Evolutionary conservation across 2,888 invertebrate genomes (phyloP), one percentile per base, ranked within the genome.

Genomic region (Drosophila siamana): DNA sequence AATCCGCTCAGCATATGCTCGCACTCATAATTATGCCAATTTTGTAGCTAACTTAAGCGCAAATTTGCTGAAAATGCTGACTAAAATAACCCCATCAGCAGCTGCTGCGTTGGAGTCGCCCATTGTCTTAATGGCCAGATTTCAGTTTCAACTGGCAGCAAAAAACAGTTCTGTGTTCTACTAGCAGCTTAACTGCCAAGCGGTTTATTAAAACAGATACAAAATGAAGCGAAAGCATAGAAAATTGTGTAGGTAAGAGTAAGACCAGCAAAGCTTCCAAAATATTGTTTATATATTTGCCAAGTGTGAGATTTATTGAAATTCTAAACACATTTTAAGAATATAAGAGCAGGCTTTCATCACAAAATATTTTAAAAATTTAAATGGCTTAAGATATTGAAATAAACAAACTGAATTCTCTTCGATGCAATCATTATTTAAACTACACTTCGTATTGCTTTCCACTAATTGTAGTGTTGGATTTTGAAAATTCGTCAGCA

Each of bases 21-120:
- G 15, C 9, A 9, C n/a, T 28, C 9, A n/a, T 41, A 54, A 54
- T 54, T 28, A 54, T 54, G 41, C 28, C 52, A 54, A 54, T 41
- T 54, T 41, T 8, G 28, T 26, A 16, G 24, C 38, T 26, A 16
- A 15, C 38, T 51, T 7, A 40, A 26, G 11, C 51, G 15, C 16
- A 51, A 51, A 40, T 51, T 51, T 40, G 28, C 13, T 30, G 19
- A 41, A 54, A 28, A 30, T 9, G 7, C 28, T 40, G n/a, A 11
- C 9, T 52, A 9, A 36, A 9, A 22, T 41, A 51, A 51, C 15
- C n/a, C n/a, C n/a, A n/a, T n/a, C 38, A 26, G 28, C 5, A 28
- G 6, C 16, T 16, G 2, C 6, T 7, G 30, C 47, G 4, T 15
- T 52, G 7, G 11, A 19, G 3, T 1, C 5, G 30, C 47, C 47